Percentiles rank a stretch among this genome's conserved stretches.
Conservation (phyloP, 2,888 invertebrate genomes). For the Sabatieria punctata region DNA sequence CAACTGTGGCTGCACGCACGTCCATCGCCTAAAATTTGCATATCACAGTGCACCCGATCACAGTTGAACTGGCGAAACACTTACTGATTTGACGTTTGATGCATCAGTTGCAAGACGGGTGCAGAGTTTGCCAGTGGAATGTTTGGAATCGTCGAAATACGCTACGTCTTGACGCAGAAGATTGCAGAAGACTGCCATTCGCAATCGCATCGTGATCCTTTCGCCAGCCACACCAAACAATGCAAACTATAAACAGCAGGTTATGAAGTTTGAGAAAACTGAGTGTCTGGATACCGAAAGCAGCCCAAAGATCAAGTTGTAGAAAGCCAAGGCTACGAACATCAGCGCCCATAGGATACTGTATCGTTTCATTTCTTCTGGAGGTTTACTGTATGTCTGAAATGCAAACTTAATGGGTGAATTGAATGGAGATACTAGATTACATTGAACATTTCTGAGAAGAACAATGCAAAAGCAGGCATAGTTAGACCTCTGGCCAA, state of each 20-base stretch:
- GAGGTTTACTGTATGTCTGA: conserved; percentile 34
- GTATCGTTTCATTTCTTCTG: conserved; percentile 28
- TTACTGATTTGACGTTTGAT: conserved; percentile 34
- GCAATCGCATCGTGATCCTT: conserved; percentile 26
- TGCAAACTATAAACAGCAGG: too few species aligned
- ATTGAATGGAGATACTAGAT: conserved; percentile 10
- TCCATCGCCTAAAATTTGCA: conserved; percentile 32
- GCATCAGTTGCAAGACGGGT: conserved; percentile 36
- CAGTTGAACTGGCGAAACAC: too few species aligned
- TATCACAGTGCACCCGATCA: too few species aligned
- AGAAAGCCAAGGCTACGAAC: conserved; percentile 16
- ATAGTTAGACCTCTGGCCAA: conserved; percentile 34
- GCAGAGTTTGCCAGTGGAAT: conserved; percentile 33
- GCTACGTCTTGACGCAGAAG: conserved; percentile 34
- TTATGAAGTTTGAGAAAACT: background rate
- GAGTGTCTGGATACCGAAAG: background rate
- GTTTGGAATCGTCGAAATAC: conserved; percentile 36
- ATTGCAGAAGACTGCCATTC: conserved; percentile 32
- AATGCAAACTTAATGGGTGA: background rate
- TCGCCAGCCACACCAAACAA: conserved; percentile 28
- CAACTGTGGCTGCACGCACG: conserved; percentile 31
- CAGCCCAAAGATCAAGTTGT: background rate
- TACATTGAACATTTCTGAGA: conserved; percentile 26
- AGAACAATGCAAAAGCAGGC: conserved; percentile 38
- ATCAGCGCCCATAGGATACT: conserved; percentile 37